Conservation (phyloP, 2,888 invertebrate species). For the Tachina fera region DNA sequence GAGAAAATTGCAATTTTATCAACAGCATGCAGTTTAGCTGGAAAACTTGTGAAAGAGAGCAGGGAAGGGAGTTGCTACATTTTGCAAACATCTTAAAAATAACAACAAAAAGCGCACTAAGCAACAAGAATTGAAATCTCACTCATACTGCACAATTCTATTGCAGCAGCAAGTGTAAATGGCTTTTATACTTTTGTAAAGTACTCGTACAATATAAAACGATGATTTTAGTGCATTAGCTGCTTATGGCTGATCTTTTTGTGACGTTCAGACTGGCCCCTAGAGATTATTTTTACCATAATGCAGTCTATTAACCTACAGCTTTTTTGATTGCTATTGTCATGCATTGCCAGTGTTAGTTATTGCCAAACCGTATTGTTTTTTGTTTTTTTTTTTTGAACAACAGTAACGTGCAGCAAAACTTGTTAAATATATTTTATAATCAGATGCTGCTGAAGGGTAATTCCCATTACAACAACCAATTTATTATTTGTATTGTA, state of each 20-base stretch:
- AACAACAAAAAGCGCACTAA: neutral
- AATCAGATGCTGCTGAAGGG: constrained; percentile 29
- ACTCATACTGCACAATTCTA: constrained; percentile 19
- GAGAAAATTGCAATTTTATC: constrained; percentile 59
- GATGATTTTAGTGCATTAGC: neutral
- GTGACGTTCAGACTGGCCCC: constrained; percentile 1
- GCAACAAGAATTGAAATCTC: constrained; percentile 18
- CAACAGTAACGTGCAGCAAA: constrained; percentile 20
- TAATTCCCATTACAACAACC: constrained; percentile 36
- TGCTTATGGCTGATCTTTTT: too few species aligned
- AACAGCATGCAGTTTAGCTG: constrained; percentile 7
- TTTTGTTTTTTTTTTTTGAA: neutral
- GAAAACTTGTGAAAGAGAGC: neutral
- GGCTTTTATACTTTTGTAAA: neutral
- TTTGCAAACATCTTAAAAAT: constrained; percentile 8
- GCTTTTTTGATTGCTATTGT: neutral
- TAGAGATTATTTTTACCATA: constrained; percentile 51
- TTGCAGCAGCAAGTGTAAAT: neutral
- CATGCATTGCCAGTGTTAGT: neutral
- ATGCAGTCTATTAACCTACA: constrained; percentile 36
- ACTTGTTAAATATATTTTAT: constrained; percentile 30
- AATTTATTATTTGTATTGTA: constrained; percentile 14
- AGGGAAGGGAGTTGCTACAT: neutral
- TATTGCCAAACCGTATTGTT: neutral
- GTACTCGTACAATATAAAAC: neutral